Base-by-base conservation (phyloP, 2,797 vertebrate genomes). In the Typhlichthys subterraneus region DNA sequence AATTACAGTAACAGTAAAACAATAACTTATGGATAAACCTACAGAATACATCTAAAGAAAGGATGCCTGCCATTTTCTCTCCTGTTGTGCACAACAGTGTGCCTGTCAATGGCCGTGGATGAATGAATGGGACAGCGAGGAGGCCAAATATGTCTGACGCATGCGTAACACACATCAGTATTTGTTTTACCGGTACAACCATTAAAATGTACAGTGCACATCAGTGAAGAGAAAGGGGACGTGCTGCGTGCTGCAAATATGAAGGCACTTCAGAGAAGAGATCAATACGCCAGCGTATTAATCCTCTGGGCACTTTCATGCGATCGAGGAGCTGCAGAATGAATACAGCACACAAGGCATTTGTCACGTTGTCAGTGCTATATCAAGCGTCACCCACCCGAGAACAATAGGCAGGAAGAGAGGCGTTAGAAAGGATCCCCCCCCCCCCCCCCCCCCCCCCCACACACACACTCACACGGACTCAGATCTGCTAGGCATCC, bases 41-140 rank as follows among this genome's bases (percentile, higher is more conserved):
- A 58, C 71, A 58, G 54, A 72, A 54, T 48, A 17, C 61, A 55
- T 53, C 67, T 63, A 45, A 31, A 59, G 53, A 72, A 54, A 65
- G 23, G 75, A 70, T 73, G 54, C 63, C 66, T 57, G 67, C 68
- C 70, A 72, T 80, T 73, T 80, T 74, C 69, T 64, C 49, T 29
- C 8, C 69, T 62, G 59, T 71, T 49, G 65, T 53, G 69, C 54
- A 61, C 57, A 51, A 9, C 61, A 63, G 70, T 70, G 67, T 72
- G 72, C 80, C 72, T 81, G 76, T 80, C 76, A 70, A 33, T 49
- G 51, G 73, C 72, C 47, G 76, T 66, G 75, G 77, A 87, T 84
- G 69, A 85, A 76, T 66, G 57, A 85, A 76, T 66, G 57, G 57
- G 80, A 77, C 70, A 65, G 67, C 73, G 72, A 80, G 76, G 80